These are phyloP conservation scores for Entomobrya multifasciata DNA, from an alignment of 2,888 invertebrate species.

Conservation along the genomic window DNA sequence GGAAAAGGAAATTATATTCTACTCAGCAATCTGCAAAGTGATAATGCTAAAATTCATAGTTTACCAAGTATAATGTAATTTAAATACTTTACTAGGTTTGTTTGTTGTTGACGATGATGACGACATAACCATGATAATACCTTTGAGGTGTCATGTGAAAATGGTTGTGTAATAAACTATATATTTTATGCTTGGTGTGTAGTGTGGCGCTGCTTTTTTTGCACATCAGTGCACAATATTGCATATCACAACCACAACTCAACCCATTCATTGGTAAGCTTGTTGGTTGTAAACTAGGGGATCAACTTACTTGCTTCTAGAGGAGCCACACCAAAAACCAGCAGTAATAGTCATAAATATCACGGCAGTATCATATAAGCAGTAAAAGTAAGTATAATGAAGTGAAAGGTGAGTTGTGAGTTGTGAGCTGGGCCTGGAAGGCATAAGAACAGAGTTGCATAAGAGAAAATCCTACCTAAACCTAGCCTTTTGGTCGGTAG, in stretches of 20 bases:
- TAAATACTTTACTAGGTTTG: too few species aligned
- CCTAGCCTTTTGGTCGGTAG: too few species aligned
- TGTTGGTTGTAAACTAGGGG: not conserved
- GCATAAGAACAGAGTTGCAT: too few species aligned
- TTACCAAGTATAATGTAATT: too few species aligned
- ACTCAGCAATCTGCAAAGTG: too few species aligned
- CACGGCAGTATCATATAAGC: not conserved
- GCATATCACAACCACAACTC: not conserved
- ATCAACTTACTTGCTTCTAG: not conserved
- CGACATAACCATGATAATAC: conserved; percentile 3
- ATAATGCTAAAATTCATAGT: too few species aligned
- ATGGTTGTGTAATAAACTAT: not conserved
- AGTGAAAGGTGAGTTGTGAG: conserved; percentile 36
- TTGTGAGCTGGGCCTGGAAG: too few species aligned
- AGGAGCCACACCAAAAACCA: not conserved
- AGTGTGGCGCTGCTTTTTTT: not conserved
- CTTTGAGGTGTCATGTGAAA: conserved; percentile 16
- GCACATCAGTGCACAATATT: not conserved
- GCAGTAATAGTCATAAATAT: conserved; percentile 21
- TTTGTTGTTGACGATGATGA: not conserved
- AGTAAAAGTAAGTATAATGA: conserved; percentile 17
- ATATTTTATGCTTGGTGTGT: not conserved
- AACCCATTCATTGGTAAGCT: not conserved
- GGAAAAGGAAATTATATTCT: too few species aligned
- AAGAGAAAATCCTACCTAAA: too few species aligned